Base-by-base conservation (phyloP, 1,140 invertebrate species). In the Drosophila athabasca region DNA sequence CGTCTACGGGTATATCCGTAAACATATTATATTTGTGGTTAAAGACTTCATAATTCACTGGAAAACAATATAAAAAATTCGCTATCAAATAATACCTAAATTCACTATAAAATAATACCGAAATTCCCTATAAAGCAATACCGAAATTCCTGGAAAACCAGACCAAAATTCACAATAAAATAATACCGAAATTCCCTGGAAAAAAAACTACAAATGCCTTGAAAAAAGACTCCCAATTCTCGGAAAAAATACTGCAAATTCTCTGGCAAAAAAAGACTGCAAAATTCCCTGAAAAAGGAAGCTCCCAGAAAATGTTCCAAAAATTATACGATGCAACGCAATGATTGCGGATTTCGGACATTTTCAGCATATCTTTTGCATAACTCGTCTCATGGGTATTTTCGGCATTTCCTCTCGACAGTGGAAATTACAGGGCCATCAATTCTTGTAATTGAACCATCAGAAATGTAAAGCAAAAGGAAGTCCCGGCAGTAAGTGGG, bases 401-500 rank as follows among this genome's bases (percentile, higher is more conserved):
- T 44, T 44, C 2, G n/a, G 46, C 41, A 58, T 68, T 31, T 24
- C 22, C 35, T 39, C 29, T 58, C 6, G 39, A 15, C 45, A 51
- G 55, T 45, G 44, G 15, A 62, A 62, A 69, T 73, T 64, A 65
- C 68, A 59, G 51, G 48, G 48, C 48, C 62, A 71, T 66, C 54
- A 52, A 66, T 59, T 57, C 62, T 19, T 48, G 43, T 71, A 45
- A 67, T 67, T 55, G 22, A 72, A 62, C 41, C 58, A 50, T 68
- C 71, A 74, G 35, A 53, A 55, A 26, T 51, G 68, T 44, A 24
- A 72, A 61, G 68, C 35, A 44, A 57, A 13, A 31, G 46, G 44
- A 60, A 55, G 53, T 19, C n/a, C 17, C 11, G 62, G 17, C 17
- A 1, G 1, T 31, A 58, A 64, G 26, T 65, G 31, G 49, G 43